Conservation (phyloP, 2,888 invertebrate species). For the Pseudococcus jackbeardsleyi region DNA sequence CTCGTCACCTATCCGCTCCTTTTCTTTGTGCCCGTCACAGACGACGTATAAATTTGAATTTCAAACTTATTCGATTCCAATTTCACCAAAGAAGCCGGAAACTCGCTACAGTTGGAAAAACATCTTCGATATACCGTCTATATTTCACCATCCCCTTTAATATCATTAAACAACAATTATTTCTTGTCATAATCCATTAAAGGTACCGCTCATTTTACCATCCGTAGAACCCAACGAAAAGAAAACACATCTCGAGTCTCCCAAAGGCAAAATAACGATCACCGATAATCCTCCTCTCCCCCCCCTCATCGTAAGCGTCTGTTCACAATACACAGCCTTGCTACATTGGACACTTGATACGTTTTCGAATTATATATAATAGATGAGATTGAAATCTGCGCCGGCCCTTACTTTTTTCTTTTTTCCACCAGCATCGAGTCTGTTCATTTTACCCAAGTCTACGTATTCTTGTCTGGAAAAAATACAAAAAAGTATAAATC, state of each 20-base stretch:
- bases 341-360: background rate
- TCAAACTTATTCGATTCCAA: background rate
- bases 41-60: background rate
- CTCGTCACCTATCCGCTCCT: background rate
- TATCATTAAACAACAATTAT: conserved; percentile 10
- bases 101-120: background rate
- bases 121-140: background rate
- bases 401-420: background rate
- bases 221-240: background rate
- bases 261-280: conserved; percentile 48
- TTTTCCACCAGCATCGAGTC: background rate
- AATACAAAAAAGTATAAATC: conserved; percentile 23
- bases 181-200: conserved; percentile 10
- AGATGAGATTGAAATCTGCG: conserved; percentile 25
- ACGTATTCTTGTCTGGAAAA: background rate
- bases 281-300: background rate
- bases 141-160: background rate
- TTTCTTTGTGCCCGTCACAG: background rate
- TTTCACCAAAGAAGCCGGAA: background rate
- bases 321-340: background rate
- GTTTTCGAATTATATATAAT: conserved; percentile 35
- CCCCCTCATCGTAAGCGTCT: background rate
- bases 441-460: background rate
- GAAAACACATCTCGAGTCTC: background rate
- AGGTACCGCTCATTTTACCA: conserved; percentile 11